Conservation (phyloP, 2,113 vertebrate species). For the Onychorhynchus coronatus region DNA sequence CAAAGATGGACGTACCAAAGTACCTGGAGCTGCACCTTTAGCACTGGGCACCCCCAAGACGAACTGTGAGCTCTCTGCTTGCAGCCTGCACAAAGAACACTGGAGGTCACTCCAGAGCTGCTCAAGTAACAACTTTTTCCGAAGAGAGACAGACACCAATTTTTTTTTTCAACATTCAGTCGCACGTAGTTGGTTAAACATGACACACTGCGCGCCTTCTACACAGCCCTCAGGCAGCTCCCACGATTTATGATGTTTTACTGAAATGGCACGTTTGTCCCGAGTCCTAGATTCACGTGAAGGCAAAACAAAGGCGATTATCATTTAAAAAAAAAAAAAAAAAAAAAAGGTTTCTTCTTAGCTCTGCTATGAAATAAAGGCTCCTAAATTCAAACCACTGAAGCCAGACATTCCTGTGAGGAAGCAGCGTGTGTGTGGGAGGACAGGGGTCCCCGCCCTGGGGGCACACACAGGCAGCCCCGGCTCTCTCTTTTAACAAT, state of each 20-base stretch:
- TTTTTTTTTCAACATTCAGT: not conserved
- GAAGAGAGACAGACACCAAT: fast-evolving
- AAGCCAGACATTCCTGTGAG: not conserved
- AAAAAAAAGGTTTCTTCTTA: not conserved
- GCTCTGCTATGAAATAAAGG: not conserved
- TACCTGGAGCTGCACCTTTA: not conserved
- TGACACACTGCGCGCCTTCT: not conserved
- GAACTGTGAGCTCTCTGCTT: not conserved
- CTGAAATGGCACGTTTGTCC: not conserved
- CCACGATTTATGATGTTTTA: not conserved
- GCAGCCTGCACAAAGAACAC: not conserved
- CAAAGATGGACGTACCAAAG: fast-evolving
- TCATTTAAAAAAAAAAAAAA: not conserved
- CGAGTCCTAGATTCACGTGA: not conserved
- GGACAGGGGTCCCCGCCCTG: too few relatives aligned
- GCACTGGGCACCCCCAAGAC: not conserved
- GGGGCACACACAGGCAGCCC: too few relatives aligned
- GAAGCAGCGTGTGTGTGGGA: too few relatives aligned
- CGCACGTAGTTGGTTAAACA: fast-evolving
- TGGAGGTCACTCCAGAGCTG: constrained; percentile 23
- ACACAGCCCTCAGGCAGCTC: too few relatives aligned
- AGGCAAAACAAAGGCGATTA: not conserved
- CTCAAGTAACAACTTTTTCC: not conserved
- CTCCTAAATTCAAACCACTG: not conserved
- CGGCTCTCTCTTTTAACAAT: not conserved